Evolutionary conservation across 2,888 invertebrate genomes (phyloP).

Genomic region (Pseudococcus viburni): DNA sequence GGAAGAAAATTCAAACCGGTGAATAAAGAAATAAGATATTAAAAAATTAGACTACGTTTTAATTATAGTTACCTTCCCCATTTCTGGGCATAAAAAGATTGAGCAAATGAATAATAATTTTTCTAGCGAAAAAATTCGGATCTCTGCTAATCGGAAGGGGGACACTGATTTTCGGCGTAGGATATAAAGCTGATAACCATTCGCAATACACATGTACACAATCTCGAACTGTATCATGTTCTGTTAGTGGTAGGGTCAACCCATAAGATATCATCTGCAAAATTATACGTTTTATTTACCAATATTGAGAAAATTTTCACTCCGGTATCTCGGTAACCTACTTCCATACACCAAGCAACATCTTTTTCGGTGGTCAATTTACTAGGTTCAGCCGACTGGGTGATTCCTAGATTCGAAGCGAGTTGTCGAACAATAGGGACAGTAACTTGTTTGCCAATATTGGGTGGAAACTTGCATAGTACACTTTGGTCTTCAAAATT

Average conservation of each 20-base stretch:
- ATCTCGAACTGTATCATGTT: constrained; percentile 95
- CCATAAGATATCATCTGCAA: constrained; percentile 91
- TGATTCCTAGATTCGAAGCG: constrained; percentile 79
- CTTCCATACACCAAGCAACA: constrained; percentile 81
- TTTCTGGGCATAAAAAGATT: constrained; percentile 94
- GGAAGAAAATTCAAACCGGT: constrained; percentile 72
- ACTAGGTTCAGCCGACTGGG: constrained; percentile 88
- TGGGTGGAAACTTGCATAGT: constrained; percentile 81
- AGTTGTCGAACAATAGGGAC: constrained; percentile 85
- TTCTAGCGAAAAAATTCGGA: constrained; percentile 90
- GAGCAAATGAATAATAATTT: constrained; percentile 92
- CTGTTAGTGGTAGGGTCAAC: constrained; percentile 87
- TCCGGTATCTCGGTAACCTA: constrained; percentile 70
- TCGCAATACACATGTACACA: constrained; percentile 98
- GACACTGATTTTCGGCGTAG: constrained; percentile 87
- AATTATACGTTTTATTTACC: background rate
- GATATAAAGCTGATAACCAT: constrained; percentile 91
- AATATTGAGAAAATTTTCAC: background rate
- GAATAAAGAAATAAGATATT: background rate
- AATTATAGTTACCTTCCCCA: constrained; percentile 84
- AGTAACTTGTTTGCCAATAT: constrained; percentile 86
- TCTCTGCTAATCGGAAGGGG: constrained; percentile 91
- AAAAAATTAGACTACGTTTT: constrained; percentile 60
- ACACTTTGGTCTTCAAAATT: constrained; percentile 78
- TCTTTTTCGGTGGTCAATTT: constrained; percentile 85